A percentile compares a stretch with the other conserved stretches of the same genome.
Evolutionary conservation across 2,797 vertebrate genomes (phyloP).

Genomic region (Petrocephalus sullivani): DNA sequence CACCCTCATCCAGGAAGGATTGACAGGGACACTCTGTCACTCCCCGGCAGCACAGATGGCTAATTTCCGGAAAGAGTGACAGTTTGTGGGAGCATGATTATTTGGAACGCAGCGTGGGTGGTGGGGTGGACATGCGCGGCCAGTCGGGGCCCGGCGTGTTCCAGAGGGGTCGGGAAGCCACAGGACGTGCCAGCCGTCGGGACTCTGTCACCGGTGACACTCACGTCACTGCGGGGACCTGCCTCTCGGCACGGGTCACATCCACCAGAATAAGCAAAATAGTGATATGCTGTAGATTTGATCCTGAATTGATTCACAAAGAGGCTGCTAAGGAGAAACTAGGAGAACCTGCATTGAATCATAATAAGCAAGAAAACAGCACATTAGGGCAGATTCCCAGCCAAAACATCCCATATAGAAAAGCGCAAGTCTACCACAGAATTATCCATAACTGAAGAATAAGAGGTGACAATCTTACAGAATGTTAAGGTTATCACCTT

Average conservation of each 20-base stretch:
- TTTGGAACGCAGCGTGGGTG: background rate
- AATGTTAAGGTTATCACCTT: background rate
- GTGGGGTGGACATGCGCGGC: conserved; percentile 26
- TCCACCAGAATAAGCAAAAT: background rate
- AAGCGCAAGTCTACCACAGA: background rate
- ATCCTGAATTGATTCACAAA: background rate
- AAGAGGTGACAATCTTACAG: conserved; percentile 6
- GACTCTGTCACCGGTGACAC: background rate
- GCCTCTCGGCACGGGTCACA: background rate
- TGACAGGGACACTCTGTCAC: conserved; percentile 72
- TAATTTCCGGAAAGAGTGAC: conserved; percentile 70
- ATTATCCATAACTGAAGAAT: background rate
- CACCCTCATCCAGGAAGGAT: conserved; percentile 69
- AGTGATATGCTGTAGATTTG: background rate
- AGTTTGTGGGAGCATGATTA: conserved; percentile 54
- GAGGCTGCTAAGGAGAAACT: background rate
- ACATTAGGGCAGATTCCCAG: background rate
- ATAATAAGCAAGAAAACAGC: background rate
- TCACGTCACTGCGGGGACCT: background rate
- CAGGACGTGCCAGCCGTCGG: background rate
- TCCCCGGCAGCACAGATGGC: conserved; percentile 69
- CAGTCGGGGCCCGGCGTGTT: conserved; percentile 26
- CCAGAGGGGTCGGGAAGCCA: background rate
- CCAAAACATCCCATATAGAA: background rate
- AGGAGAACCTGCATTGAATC: background rate